These are phyloP conservation scores for Mormyrops attenuatus DNA, from an alignment of 2,797 vertebrate genomes.

Conservation along the genomic window DNA sequence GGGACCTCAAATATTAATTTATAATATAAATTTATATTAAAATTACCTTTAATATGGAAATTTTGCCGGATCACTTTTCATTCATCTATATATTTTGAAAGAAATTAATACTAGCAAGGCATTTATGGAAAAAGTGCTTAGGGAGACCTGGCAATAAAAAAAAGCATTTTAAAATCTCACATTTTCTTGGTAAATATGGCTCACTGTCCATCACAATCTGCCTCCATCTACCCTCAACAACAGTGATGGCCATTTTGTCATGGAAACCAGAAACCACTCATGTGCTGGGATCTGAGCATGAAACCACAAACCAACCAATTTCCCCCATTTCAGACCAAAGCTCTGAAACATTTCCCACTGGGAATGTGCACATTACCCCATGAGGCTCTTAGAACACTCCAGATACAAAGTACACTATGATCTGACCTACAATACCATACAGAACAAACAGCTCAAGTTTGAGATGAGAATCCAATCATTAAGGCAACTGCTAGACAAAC, in stretches of 20 bases:
- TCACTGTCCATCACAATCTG: background rate
- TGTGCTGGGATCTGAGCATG: background rate
- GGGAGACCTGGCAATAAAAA: slow-evolving; percentile 34
- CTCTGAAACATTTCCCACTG: slow-evolving; percentile 11
- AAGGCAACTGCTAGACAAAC: slow-evolving; percentile 60
- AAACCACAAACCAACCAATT: slow-evolving; percentile 14
- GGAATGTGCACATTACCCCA: background rate
- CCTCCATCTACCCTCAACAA: background rate
- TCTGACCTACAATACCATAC: slow-evolving; percentile 14
- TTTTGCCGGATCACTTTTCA: slow-evolving; percentile 11
- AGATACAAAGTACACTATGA: background rate
- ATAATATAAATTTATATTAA: background rate
- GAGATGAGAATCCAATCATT: slow-evolving; percentile 38
- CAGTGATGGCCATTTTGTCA: background rate
- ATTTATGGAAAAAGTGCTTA: slow-evolving; percentile 55
- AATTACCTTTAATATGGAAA: slow-evolving; percentile 12
- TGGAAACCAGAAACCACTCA: background rate
- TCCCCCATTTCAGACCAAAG: background rate
- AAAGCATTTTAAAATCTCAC: background rate
- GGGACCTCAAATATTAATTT: background rate
- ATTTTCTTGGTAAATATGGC: slow-evolving; percentile 18
- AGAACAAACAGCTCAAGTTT: background rate
- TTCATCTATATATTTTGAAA: slow-evolving; percentile 8
- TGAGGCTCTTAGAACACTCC: background rate
- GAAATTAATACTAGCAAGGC: slow-evolving; percentile 53